Percentiles rank a stretch among this genome's conserved stretches.
Evolutionary conservation across 2,797 vertebrate genomes (phyloP).

Genomic region (Coreius guichenoti): DNA sequence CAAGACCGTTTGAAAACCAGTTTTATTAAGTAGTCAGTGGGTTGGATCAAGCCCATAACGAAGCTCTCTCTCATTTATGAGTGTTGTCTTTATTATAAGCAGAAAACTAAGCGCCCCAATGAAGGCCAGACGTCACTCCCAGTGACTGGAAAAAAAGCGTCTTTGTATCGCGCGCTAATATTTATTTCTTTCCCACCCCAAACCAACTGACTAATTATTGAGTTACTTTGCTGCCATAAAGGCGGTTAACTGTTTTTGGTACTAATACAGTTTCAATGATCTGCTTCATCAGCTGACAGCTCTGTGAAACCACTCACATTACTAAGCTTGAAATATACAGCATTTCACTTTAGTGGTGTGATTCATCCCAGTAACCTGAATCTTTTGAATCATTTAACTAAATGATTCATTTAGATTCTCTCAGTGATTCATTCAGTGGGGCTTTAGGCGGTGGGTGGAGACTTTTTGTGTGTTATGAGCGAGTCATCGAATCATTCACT

Average conservation of each 20-base stretch:
- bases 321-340: not conserved
- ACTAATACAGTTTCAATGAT: not conserved
- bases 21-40: not conserved
- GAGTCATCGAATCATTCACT: not conserved
- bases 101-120: not conserved
- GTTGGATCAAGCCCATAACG: not conserved
- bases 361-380: not conserved
- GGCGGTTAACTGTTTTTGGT: slow-evolving; percentile 33
- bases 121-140: not conserved
- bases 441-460: not conserved
- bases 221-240: slow-evolving; percentile 42
- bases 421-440: not conserved
- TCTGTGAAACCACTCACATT: not conserved
- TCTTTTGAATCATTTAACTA: not conserved
- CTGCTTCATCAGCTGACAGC: not conserved
- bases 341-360: not conserved
- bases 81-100: not conserved
- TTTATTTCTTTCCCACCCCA: not conserved
- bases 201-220: not conserved
- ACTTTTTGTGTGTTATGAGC: not conserved
- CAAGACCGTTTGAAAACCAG: not conserved
- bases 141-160: not conserved
- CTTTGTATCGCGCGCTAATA: slow-evolving; percentile 52
- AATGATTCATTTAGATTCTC: not conserved
- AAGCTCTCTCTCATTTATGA: not conserved